phyloP scores from a whole-genome alignment of 1,140 invertebrate genomes.

The Orius insidiosus region DNA sequence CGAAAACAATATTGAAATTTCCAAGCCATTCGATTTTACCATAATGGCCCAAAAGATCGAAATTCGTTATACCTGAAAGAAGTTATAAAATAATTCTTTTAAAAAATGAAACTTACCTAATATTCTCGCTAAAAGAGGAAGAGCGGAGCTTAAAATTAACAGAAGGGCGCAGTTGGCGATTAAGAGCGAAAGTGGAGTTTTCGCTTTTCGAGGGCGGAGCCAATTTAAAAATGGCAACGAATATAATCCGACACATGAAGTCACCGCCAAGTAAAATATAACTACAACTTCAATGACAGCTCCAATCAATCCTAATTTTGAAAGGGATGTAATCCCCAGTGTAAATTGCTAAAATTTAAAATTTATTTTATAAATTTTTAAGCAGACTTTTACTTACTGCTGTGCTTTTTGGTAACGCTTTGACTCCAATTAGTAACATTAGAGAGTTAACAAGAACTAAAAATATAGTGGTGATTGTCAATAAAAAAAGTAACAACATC shows the following conservation, averaged over 20 bases:
- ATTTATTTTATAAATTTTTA: too few species aligned
- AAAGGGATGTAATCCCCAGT: constrained; percentile 77
- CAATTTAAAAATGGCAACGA: constrained; percentile 55
- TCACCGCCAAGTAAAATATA: constrained; percentile 83
- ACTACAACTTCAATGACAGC: constrained; percentile 79
- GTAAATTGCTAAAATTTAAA: constrained; percentile 69
- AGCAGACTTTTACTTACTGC: constrained; percentile 34
- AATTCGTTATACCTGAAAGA: constrained; percentile 92
- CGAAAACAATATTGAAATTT: constrained; percentile 81
- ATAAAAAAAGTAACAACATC: constrained; percentile 66
- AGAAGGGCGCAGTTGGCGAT: constrained; percentile 84
- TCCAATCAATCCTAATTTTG: constrained; percentile 73
- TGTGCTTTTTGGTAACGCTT: constrained; percentile 70
- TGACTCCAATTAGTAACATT: constrained; percentile 80
- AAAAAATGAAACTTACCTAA: constrained; percentile 45
- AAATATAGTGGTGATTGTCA: constrained; percentile 74
- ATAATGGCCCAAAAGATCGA: constrained; percentile 91
- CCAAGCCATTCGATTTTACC: constrained; percentile 94
- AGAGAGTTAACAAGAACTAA: constrained; percentile 84
- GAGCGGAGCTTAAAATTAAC: constrained; percentile 81
- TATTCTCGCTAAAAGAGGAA: constrained; percentile 85
- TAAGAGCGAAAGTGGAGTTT: constrained; percentile 78
- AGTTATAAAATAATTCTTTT: too few species aligned
- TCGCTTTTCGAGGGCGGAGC: constrained; percentile 50
- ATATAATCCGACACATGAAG: constrained; percentile 86